Conservation (phyloP, 2,113 vertebrate species). For the Scomber colias region DNA sequence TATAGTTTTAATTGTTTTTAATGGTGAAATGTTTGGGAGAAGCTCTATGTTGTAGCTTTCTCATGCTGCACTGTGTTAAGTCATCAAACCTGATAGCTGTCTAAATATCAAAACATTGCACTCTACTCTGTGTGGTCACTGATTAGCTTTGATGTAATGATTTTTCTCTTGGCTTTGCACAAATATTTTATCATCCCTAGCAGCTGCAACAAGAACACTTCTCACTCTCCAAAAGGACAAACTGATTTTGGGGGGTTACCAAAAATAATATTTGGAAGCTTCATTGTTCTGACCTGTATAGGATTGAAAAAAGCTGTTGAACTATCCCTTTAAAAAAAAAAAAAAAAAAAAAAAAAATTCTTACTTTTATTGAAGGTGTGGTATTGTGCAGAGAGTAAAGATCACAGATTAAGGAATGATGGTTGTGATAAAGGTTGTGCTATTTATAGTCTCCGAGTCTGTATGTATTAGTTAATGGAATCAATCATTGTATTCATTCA, state of each 20-base stretch:
- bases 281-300: not conserved
- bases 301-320: not conserved
- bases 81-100: not conserved
- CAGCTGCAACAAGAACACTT: constrained; percentile 26
- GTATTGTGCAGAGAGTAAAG: not conserved
- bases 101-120: not conserved
- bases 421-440: no score
- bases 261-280: constrained; percentile 30
- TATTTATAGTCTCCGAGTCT: not conserved
- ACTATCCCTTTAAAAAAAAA: not conserved
- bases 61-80: constrained; percentile 1
- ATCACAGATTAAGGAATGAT: not conserved
- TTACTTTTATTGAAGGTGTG: not conserved
- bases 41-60: not conserved
- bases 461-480: no score
- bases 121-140: not conserved
- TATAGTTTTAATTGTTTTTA: not conserved
- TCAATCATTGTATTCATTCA: no score
- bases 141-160: constrained; percentile 7
- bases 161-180: constrained; percentile 24
- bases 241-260: constrained; percentile 16
- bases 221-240: not conserved
- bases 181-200: constrained; percentile 20
- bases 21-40: not conserved
- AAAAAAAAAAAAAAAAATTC: no score